These are phyloP conservation scores for Albula goreensis DNA, from an alignment of 2,113 vertebrate genomes.

Conservation along the genomic window DNA sequence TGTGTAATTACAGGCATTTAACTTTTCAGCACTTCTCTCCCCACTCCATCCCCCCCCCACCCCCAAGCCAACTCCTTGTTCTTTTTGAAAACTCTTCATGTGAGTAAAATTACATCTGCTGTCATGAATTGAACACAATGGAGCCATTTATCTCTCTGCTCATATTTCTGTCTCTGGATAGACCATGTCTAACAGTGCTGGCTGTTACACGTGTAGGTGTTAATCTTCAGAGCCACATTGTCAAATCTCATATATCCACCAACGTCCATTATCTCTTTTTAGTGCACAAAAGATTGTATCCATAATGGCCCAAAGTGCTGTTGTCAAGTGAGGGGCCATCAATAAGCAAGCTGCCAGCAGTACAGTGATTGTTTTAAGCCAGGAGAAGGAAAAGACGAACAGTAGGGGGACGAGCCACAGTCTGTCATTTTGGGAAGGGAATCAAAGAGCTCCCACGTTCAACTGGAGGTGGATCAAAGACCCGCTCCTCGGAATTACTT, in stretches of 20 bases:
- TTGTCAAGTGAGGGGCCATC: constrained; percentile 34
- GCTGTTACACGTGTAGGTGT: constrained; percentile 4
- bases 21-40: neutral
- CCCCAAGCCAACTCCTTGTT: neutral
- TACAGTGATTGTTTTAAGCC: too few relatives aligned
- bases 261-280: constrained; percentile 31
- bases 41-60: neutral
- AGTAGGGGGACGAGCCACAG: neutral
- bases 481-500: neutral
- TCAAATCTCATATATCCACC: constrained; percentile 33
- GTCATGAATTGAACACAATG: constrained; percentile 41
- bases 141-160: neutral
- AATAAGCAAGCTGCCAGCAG: neutral
- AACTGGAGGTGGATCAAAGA: neutral
- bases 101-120: constrained; percentile 36
- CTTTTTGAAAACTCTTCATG: constrained; percentile 24
- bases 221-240: constrained; percentile 37
- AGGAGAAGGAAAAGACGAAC: neutral
- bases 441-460: neutral
- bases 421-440: neutral
- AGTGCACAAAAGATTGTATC: constrained; percentile 43
- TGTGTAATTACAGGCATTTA: neutral
- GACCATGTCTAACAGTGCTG: neutral
- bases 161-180: neutral
- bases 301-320: constrained; percentile 44